Conservation (phyloP, 1,140 invertebrate species). For the Philotrypesis tridentata region DNA sequence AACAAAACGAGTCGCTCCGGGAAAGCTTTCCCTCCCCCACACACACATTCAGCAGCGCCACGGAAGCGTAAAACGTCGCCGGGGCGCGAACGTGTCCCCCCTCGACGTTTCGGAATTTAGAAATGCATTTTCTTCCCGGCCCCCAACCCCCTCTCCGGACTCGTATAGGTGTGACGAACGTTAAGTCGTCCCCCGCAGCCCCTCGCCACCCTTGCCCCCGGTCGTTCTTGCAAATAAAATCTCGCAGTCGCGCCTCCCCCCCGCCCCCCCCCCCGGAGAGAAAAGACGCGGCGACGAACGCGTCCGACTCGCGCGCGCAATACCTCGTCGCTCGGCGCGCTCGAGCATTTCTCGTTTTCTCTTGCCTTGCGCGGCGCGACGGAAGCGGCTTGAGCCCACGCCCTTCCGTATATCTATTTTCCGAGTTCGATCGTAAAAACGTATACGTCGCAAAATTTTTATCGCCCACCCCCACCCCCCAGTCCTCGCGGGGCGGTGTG, state of each 20-base stretch:
- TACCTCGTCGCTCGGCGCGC: neutral
- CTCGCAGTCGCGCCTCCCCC: too few species aligned
- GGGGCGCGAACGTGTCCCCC: neutral
- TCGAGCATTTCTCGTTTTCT: neutral
- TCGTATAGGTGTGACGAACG: neutral
- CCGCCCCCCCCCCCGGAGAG: too few species aligned
- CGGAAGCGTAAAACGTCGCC: neutral
- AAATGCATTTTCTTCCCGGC: slow-evolving; percentile 19
- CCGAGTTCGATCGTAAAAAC: slow-evolving; percentile 9
- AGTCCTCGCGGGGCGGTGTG: neutral
- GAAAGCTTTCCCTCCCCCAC: neutral
- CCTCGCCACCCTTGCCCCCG: too few species aligned
- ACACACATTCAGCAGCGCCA: neutral
- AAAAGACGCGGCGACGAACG: neutral
- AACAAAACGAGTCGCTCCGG: neutral
- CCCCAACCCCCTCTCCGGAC: too few species aligned
- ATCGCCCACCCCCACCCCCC: too few species aligned
- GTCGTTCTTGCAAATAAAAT: neutral
- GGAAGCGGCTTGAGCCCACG: neutral
- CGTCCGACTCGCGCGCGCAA: neutral
- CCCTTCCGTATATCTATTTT: neutral
- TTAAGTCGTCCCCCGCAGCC: neutral
- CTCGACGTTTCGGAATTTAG: slow-evolving; percentile 26
- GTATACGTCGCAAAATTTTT: slow-evolving; percentile 28
- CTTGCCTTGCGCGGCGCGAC: neutral